These are phyloP conservation scores for Haliclona indistincta DNA, from an alignment of 37 sponge, comb jelly and placozoan species.

Conservation along the genomic window DNA sequence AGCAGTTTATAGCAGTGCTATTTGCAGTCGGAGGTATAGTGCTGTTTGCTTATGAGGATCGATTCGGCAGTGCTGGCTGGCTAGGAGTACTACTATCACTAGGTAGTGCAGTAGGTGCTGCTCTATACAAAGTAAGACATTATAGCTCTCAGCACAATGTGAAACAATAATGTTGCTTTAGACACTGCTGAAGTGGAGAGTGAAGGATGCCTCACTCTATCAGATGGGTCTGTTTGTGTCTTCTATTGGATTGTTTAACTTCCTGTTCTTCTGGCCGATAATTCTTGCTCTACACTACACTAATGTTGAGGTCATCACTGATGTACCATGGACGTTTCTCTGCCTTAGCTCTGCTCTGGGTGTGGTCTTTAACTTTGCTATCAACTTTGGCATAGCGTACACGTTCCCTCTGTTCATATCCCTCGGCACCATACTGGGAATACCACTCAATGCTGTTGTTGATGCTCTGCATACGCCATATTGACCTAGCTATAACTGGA, in stretches of 20 bases:
- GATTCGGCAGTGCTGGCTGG: constrained; percentile 60
- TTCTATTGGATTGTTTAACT: constrained; percentile 69
- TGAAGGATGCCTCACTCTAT: constrained; percentile 75
- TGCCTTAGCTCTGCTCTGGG: constrained; percentile 47
- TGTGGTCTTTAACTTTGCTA: constrained; percentile 79
- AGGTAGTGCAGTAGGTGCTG: constrained; percentile 81
- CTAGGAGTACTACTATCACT: constrained; percentile 73
- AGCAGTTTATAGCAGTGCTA: constrained; percentile 67
- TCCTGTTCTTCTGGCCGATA: constrained; percentile 71
- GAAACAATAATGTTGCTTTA: too few species aligned
- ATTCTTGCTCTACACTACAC: constrained; percentile 55
- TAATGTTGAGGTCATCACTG: constrained; percentile 36
- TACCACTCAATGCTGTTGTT: constrained; percentile 83
- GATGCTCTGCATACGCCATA: constrained; percentile 53
- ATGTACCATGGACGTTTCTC: constrained; percentile 72
- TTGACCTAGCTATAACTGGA: constrained; percentile 65
- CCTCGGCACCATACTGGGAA: constrained; percentile 85
- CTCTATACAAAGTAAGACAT: constrained; percentile 76
- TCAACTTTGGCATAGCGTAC: constrained; percentile 93
- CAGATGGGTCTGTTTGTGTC: constrained; percentile 87
- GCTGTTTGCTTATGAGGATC: constrained; percentile 83
- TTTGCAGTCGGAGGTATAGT: constrained; percentile 74
- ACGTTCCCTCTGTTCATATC: constrained; percentile 93
- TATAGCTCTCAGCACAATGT: too few species aligned
- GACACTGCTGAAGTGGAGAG: constrained; percentile 72